phyloP scores from a whole-genome alignment of 1,140 invertebrate genomes.

The Polypedilum pembai region DNA sequence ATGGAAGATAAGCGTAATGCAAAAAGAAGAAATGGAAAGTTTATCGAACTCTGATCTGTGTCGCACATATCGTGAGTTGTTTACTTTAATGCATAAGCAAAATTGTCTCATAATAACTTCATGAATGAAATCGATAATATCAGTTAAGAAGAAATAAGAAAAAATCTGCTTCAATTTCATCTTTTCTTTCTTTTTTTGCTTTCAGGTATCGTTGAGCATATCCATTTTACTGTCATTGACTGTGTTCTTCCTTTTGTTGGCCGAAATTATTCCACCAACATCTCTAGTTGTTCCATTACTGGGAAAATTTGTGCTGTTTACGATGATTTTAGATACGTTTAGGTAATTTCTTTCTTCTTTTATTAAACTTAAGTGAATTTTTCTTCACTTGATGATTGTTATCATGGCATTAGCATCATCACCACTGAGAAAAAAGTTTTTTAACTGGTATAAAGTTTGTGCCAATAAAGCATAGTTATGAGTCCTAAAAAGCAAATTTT shows the following conservation, averaged over 20 bases:
- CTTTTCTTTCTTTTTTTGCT: conserved; percentile 29
- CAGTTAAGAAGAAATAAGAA: not conserved
- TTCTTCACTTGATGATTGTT: no score
- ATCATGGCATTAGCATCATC: no score
- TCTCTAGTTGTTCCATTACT: conserved; percentile 96
- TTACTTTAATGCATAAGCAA: not conserved
- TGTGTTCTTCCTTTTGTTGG: conserved; percentile 98
- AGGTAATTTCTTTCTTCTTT: conserved; percentile 53
- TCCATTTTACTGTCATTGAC: conserved; percentile 97
- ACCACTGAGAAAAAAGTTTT: no score
- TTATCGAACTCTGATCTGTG: not conserved
- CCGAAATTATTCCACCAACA: conserved; percentile 97
- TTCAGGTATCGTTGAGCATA: conserved; percentile 89
- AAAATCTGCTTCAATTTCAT: not conserved
- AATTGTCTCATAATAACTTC: not conserved
- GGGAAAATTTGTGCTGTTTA: conserved; percentile 98
- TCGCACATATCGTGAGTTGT: not conserved
- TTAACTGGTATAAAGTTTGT: no score
- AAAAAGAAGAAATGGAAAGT: not conserved
- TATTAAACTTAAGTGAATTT: no score
- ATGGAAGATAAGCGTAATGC: no score
- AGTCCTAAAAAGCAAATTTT: no score
- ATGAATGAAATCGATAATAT: not conserved
- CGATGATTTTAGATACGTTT: conserved; percentile 96
- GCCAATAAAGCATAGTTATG: no score